Base-by-base conservation (phyloP, 2,113 vertebrate species). In the Cyanocitta stelleri region DNA sequence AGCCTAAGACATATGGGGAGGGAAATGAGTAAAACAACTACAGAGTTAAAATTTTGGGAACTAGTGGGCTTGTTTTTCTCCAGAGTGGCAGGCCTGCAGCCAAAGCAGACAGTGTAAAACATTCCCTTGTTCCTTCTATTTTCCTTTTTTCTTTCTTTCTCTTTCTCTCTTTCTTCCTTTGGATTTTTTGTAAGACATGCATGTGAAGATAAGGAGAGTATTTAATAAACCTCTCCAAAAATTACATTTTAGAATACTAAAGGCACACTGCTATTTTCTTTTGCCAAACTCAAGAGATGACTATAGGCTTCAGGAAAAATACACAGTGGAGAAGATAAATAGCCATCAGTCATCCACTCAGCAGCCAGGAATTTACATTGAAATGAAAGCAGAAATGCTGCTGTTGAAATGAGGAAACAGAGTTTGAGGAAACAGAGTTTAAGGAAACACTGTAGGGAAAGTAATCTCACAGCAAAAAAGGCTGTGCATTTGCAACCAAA, bases 371-470 rank as follows among this genome's bases (percentile, higher is more conserved):
- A 89, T 56, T 52, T 56, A 61, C 41, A 55, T 0, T 55, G 51
- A 90, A 94, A 86, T 44, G 55, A 89, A 84, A 85, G 73, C n/a
- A 87, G 84, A 85, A 84, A 85, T n/a, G 56, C 52, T 89, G 62
- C 29, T 75, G 56, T 30, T 79, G 66, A 87, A 89, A 78, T 64
- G 33, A 78, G 61, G 63, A 75, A 71, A 69, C 14, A 41, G 13
- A 67, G 27, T 67, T 90, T 33, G 78, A 51, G 39, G n/a, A 89
- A 92, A 69, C 14, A 41, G 13, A 67, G 27, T 67, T 90, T 33
- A 81, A 51, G 39, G n/a, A 89, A 92, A 69, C 14, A 58, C 24
- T 1, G 0, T 44, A 63, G 59, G n/a, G 29, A 93, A 35, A 92
- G 74, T 49, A 20, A 95, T 10, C 32, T 89, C 49, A 91, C 37